phyloP scores from a whole-genome alignment of 1,140 invertebrate genomes.

The Cardiocondyla obscurior region DNA sequence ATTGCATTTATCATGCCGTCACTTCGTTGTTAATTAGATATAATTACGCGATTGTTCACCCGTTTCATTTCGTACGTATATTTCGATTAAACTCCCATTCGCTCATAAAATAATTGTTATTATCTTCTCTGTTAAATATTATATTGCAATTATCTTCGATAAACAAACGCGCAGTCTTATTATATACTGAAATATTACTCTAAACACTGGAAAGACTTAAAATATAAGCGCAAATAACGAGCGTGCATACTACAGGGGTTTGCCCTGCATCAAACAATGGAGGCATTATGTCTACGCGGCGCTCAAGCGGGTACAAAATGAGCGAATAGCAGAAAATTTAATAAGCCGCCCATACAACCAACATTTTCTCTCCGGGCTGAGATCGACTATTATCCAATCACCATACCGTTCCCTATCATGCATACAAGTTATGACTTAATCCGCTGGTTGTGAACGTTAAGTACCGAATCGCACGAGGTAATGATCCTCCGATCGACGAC shows the following conservation, averaged over 20 bases:
- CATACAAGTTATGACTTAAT: conserved; percentile 81
- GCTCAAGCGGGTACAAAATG: conserved; percentile 30
- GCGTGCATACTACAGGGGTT: neutral
- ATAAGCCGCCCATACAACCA: conserved; percentile 40
- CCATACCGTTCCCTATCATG: conserved; percentile 10
- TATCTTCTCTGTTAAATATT: neutral
- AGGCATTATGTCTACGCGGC: conserved; percentile 25
- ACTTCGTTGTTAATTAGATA: conserved; percentile 11
- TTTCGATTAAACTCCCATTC: conserved; percentile 24
- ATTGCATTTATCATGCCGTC: neutral
- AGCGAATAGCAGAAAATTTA: conserved; percentile 66
- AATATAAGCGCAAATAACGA: conserved; percentile 32
- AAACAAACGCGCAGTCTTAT: conserved; percentile 26
- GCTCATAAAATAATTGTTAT: conserved; percentile 26
- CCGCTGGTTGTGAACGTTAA: conserved; percentile 67
- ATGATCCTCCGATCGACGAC: conserved; percentile 64
- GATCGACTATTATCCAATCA: conserved; percentile 64
- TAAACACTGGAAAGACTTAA: conserved; percentile 32
- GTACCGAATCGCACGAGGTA: conserved; percentile 67
- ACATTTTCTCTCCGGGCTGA: conserved; percentile 36
- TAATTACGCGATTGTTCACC: conserved; percentile 37
- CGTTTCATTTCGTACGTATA: conserved; percentile 5
- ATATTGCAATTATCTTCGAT: conserved; percentile 24
- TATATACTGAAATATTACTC: conserved; percentile 1
- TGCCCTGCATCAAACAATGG: conserved; percentile 25